Evolutionary conservation across 2,888 invertebrate species (phyloP), one percentile per base, ranked within the genome.

Genomic region (Conops quadrifasciatus): DNA sequence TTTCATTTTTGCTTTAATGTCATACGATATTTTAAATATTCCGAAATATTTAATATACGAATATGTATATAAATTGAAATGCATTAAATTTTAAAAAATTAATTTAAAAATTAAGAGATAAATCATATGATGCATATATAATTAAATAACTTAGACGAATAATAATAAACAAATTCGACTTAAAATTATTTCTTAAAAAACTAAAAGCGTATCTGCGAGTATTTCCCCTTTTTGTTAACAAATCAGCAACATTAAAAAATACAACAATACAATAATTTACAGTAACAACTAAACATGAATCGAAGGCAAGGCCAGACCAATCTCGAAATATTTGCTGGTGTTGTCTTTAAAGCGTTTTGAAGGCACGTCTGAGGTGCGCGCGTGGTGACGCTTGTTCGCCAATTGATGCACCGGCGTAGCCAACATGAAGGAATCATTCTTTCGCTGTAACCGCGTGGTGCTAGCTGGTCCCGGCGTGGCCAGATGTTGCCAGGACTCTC

Each of bases 221-320:
- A 71, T 82, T 83, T 81, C 78, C 83, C 83, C 83, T 76, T 77
- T 80, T 82, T 83, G 83, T 81, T 82, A 83, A 81, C 81, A 79
- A 71, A 69, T 58, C 67, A 64, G 59, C 24, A 69, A 66, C 13
- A 58, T 13, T 21, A 58, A 28, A 67, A 56, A 59, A 45, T 59
- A 70, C 63, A 56, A 67, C 47, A 24, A 4, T 19, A 51, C 26
- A n/a, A 45, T 58, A 71, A 26, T 11, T 13, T 24, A 1, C 16
- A 1, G 24, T 5, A 28, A 21, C 30, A 43, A 56, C 72, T 74
- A 82, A 47, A 85, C 85, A 65, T 85, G 84, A 24, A 85, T 81
- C 30, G 84, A 84, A 16, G 85, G 85, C 75, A 85, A 71, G 4
- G 84, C 85, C 56, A 85, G 67, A 1, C 85, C 85, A 70, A 85